Evolutionary conservation across 2,888 invertebrate genomes (phyloP).

Genomic region (Athripsodes cinereus): DNA sequence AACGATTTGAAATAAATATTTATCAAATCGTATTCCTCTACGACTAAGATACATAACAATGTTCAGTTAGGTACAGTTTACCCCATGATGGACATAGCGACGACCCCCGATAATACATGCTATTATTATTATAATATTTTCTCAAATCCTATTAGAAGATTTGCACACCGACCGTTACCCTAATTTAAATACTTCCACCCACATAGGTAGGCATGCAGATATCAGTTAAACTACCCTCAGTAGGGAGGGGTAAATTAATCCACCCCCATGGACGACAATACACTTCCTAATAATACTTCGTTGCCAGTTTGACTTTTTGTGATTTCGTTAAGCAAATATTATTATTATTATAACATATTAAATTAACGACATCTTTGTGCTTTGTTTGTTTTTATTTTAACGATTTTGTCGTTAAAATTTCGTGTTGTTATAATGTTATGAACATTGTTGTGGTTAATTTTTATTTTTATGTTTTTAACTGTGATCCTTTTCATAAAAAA

Average conservation of each 20-base stretch:
- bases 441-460: neutral
- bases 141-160: slow-evolving; percentile 29
- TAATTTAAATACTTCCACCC: slow-evolving; percentile 27
- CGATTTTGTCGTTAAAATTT: neutral
- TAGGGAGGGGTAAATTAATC: slow-evolving; percentile 24
- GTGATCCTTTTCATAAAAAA: no score
- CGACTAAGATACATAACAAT: no score
- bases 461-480: neutral
- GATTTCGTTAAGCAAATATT: slow-evolving; percentile 27
- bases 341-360: slow-evolving; percentile 5
- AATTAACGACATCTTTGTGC: slow-evolving; percentile 7
- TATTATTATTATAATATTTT: slow-evolving; percentile 26
- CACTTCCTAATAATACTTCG: slow-evolving; percentile 13
- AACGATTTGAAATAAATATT: no score
- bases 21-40: no score
- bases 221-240: slow-evolving; percentile 8
- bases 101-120: no score
- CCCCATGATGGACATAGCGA: slow-evolving; percentile 26
- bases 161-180: slow-evolving; percentile 28
- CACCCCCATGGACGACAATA: slow-evolving; percentile 25
- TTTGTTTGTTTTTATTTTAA: slow-evolving; percentile 22
- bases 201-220: no score
- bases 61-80: slow-evolving; percentile 5
- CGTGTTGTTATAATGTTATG: neutral
- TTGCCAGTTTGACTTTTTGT: slow-evolving; percentile 26